Percentiles rank a stretch among this genome's conserved stretches.
Evolutionary conservation across 2,797 vertebrate species (phyloP).

Genomic region (Graptemys geographica): DNA sequence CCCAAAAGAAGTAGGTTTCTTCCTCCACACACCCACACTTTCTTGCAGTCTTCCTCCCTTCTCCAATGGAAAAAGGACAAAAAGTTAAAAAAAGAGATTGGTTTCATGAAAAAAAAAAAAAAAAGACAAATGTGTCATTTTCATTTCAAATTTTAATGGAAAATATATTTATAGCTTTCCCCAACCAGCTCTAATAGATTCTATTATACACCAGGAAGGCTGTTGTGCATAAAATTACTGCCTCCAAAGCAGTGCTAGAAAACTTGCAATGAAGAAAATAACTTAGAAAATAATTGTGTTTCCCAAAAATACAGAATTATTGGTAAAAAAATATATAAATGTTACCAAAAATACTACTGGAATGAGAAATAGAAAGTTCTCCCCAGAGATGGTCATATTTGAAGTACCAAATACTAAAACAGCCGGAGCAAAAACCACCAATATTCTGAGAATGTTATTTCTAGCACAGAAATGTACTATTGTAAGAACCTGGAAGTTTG

Average conservation of each 20-base stretch:
- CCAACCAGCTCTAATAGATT: not conserved
- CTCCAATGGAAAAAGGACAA: not conserved
- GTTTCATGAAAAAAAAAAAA: not conserved
- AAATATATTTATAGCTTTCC: not conserved
- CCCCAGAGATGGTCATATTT: not conserved
- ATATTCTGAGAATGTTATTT: not conserved
- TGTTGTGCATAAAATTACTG: not conserved
- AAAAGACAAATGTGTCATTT: not conserved
- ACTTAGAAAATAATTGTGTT: not conserved
- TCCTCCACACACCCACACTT: not conserved
- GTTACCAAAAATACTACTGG: conserved; percentile 11
- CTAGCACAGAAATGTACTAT: not conserved
- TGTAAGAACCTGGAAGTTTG: conserved; percentile 9
- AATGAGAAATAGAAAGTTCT: not conserved
- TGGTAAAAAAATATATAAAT: not conserved
- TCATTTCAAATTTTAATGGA: not conserved
- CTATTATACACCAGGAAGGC: not conserved
- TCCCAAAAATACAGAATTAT: conserved; percentile 1
- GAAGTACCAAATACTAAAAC: conserved; percentile 7
- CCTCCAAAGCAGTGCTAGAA: not conserved
- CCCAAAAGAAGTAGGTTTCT: not conserved
- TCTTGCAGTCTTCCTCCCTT: not conserved
- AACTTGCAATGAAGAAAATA: accelerated
- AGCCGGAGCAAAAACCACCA: conserved; percentile 4
- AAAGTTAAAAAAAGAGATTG: not conserved